Evolutionary conservation across 2,113 vertebrate genomes (phyloP).

Genomic region (Gavia stellata): DNA sequence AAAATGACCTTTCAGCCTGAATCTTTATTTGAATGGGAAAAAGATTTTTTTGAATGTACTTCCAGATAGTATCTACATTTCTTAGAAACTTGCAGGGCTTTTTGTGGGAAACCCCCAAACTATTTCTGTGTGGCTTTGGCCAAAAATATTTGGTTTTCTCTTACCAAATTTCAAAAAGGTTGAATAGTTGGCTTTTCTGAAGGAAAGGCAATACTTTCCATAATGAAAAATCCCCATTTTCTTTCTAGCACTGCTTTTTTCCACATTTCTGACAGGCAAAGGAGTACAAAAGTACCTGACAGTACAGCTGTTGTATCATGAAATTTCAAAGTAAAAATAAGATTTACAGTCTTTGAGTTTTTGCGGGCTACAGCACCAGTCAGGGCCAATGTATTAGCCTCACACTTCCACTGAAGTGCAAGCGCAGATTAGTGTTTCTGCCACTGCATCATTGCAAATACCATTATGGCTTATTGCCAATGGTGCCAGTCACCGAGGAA

Average conservation of each 20-base stretch:
- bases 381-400: background rate
- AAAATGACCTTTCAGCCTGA: conserved; percentile 2
- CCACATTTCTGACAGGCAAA: background rate
- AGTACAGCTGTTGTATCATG: background rate
- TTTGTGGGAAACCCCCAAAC: conserved; percentile 53
- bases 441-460: background rate
- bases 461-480: background rate
- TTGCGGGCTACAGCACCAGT: background rate
- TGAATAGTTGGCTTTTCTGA: conserved; percentile 54
- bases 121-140: conserved; percentile 52
- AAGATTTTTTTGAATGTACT: conserved; percentile 17
- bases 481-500: background rate
- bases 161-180: conserved; percentile 55
- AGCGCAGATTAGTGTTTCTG: background rate
- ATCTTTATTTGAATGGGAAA: conserved; percentile 22
- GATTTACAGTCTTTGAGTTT: background rate
- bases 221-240: background rate
- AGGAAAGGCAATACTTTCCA: conserved; percentile 48
- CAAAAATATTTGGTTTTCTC: conserved; percentile 45
- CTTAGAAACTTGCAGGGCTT: conserved; percentile 50
- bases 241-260: background rate
- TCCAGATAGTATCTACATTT: conserved; percentile 54
- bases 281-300: background rate
- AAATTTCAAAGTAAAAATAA: background rate
- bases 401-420: background rate